Percentiles rank a stretch among this genome's conserved stretches.
Conservation (phyloP, 2,113 vertebrate species). For the Dipodomys spectabilis region DNA sequence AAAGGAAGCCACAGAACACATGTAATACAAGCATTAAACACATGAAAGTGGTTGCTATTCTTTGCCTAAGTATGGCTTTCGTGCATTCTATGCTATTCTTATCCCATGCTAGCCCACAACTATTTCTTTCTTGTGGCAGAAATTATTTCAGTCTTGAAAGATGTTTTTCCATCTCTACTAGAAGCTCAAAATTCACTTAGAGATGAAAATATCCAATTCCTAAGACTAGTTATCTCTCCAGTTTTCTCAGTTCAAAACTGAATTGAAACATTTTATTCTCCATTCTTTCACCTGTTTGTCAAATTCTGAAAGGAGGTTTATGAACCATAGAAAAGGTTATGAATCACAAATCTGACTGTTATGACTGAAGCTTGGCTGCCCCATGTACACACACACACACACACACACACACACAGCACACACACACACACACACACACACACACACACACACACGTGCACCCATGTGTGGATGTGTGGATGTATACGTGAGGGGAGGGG, state of each 20-base stretch:
- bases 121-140: not conserved
- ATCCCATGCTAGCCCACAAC: too few species aligned
- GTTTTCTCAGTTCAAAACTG: not conserved
- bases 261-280: not conserved
- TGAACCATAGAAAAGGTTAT: not conserved
- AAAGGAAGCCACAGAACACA: not conserved
- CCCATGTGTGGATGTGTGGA: too few species aligned
- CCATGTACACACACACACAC: too few species aligned
- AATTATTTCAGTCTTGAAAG: slow-evolving; percentile 20
- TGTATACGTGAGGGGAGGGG: too few species aligned
- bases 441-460: too few species aligned
- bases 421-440: too few species aligned
- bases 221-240: not conserved
- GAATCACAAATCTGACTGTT: not conserved
- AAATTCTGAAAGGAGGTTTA: not conserved
- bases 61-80: not conserved
- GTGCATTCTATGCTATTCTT: not conserved
- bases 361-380: not conserved
- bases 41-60: not conserved
- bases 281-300: not conserved
- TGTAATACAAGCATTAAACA: not conserved
- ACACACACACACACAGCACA: too few species aligned
- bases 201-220: not conserved
- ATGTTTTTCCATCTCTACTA: not conserved
- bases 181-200: slow-evolving; percentile 15